Evolutionary conservation across 1,140 invertebrate species (phyloP).

Genomic region (Scaptomyza hsui): DNA sequence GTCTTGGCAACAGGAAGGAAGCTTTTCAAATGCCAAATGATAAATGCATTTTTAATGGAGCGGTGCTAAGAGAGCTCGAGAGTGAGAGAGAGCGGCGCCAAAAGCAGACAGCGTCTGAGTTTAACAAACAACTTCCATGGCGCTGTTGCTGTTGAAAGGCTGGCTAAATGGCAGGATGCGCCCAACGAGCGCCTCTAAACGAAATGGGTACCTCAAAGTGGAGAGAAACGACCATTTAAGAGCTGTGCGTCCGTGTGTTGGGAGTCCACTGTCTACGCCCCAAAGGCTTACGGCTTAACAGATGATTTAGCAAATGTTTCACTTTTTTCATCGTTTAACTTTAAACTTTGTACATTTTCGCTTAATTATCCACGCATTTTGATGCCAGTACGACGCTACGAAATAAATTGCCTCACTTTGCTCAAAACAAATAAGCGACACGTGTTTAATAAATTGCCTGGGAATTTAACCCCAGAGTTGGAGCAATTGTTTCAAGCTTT

Average conservation of each 20-base stretch:
- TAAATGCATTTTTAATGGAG: constrained; percentile 81
- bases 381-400: not conserved
- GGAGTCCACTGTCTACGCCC: not conserved
- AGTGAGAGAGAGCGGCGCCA: not conserved
- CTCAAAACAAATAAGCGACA: constrained; percentile 54
- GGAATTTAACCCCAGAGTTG: constrained; percentile 29
- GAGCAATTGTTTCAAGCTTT: constrained; percentile 56
- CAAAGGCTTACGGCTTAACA: constrained; percentile 36
- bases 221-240: constrained; percentile 10
- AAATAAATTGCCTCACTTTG: constrained; percentile 56
- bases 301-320: constrained; percentile 71
- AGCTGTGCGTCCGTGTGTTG: not conserved
- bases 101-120: constrained; percentile 40
- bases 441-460: constrained; percentile 63
- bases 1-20: constrained; percentile 67
- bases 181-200: constrained; percentile 47
- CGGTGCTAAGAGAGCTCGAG: constrained; percentile 26
- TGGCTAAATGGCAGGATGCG: constrained; percentile 51
- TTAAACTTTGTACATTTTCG: constrained; percentile 50
- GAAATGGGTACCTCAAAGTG: constrained; percentile 25
- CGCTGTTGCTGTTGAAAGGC: constrained; percentile 45
- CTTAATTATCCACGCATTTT: constrained; percentile 61
- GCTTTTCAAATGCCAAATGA: constrained; percentile 79
- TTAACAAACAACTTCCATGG: constrained; percentile 61
- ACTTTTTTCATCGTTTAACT: constrained; percentile 46